Evolutionary conservation across 1,140 invertebrate genomes (phyloP).

Genomic region (Phthorimaea operculella): DNA sequence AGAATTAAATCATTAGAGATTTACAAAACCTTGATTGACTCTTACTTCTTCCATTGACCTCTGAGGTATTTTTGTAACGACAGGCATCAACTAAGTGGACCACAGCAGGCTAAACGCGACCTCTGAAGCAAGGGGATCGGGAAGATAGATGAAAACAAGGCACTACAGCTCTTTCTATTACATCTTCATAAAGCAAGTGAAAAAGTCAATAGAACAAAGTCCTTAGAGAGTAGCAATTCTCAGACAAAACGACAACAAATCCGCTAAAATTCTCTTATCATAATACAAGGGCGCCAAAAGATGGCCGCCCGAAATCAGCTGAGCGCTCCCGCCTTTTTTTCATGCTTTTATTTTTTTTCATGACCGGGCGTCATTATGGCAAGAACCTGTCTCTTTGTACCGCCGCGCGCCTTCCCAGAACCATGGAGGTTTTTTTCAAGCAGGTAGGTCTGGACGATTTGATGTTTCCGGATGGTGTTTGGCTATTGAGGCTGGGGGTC

Average conservation of each 20-base stretch:
- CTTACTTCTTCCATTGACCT: too few species aligned
- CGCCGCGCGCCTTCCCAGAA: background rate
- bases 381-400: background rate
- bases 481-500: background rate
- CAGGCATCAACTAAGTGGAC: too few species aligned
- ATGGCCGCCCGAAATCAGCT: conserved; percentile 37
- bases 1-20: too few species aligned
- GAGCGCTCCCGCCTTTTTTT: conserved; percentile 32
- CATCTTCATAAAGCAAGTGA: too few species aligned
- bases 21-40: too few species aligned
- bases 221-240: too few species aligned
- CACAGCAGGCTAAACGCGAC: too few species aligned
- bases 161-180: too few species aligned
- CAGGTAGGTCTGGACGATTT: background rate
- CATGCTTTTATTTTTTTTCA: conserved; percentile 31
- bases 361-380: background rate
- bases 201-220: too few species aligned
- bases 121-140: too few species aligned
- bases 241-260: conserved; percentile 1
- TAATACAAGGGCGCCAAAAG: conserved; percentile 39
- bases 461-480: background rate
- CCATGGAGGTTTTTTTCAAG: background rate
- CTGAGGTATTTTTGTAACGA: too few species aligned
- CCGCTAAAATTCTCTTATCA: background rate
- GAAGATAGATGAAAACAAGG: too few species aligned